These are phyloP conservation scores for Craterocephalus amniculus DNA, from an alignment of 2,797 vertebrate species.

Conservation along the genomic window DNA sequence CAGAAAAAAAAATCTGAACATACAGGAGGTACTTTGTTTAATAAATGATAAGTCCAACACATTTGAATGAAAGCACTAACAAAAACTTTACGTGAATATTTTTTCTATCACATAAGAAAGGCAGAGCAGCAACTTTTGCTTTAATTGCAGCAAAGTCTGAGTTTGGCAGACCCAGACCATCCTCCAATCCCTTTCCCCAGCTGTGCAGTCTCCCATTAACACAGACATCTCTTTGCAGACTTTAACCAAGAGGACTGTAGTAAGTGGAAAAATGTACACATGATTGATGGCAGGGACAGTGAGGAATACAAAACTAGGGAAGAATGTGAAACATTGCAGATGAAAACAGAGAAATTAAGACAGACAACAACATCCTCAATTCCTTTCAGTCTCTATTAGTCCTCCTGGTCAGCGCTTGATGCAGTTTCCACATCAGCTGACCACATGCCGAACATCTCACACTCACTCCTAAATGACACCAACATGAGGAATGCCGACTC, in stretches of 20 bases:
- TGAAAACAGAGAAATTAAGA: slow-evolving; percentile 10
- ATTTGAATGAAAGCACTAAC: slow-evolving; percentile 24
- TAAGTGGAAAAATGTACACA: slow-evolving; percentile 56
- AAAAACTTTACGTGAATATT: neutral
- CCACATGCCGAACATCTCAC: slow-evolving; percentile 54
- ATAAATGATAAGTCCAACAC: neutral
- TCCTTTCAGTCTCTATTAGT: slow-evolving; percentile 27
- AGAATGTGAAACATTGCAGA: neutral
- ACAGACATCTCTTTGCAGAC: slow-evolving; percentile 64
- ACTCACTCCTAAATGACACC: slow-evolving; percentile 38
- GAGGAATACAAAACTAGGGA: neutral
- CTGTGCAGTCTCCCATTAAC: slow-evolving; percentile 61
- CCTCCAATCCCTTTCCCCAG: slow-evolving; percentile 64
- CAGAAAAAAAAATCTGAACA: neutral
- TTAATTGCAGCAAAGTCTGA: slow-evolving; percentile 48
- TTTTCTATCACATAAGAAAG: slow-evolving; percentile 17
- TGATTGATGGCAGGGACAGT: slow-evolving; percentile 30
- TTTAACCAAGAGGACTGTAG: slow-evolving; percentile 19
- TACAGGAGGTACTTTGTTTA: neutral
- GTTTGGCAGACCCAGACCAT: slow-evolving; percentile 12
- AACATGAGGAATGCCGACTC: slow-evolving; percentile 37
- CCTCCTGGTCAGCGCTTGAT: neutral
- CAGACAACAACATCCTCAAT: slow-evolving; percentile 14
- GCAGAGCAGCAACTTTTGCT: slow-evolving; percentile 17
- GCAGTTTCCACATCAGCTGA: slow-evolving; percentile 40